phyloP scores from a whole-genome alignment of 2,113 vertebrate genomes.

The Caloenas nicobarica region DNA sequence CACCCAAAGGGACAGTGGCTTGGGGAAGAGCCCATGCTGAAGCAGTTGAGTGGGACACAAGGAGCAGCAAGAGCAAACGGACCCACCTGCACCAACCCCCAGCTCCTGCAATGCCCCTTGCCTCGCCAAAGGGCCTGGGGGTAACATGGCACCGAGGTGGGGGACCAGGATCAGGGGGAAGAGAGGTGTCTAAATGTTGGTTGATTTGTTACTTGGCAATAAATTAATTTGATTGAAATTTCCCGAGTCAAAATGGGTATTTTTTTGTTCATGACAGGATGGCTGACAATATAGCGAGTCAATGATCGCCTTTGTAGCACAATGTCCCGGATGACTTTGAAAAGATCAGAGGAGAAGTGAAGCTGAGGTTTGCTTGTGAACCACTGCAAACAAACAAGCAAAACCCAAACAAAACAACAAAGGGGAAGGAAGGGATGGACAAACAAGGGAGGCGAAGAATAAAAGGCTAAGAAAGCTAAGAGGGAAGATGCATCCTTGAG shows the following conservation, averaged over 20 bases:
- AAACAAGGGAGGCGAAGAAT: not conserved
- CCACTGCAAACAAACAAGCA: not conserved
- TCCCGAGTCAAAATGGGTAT: not conserved
- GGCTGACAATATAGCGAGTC: not conserved
- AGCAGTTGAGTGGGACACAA: not conserved
- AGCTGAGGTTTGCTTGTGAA: not conserved
- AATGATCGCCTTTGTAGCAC: not conserved
- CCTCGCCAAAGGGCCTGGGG: not conserved
- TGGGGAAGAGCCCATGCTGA: not conserved
- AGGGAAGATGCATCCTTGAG: not conserved
- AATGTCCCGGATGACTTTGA: not conserved
- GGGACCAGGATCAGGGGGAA: not conserved
- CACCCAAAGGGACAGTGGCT: not conserved
- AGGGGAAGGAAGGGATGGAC: not conserved
- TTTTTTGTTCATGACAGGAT: not conserved
- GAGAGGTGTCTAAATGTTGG: not conserved
- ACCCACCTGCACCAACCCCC: rapidly evolving
- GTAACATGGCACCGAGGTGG: not conserved
- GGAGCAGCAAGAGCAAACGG: not conserved
- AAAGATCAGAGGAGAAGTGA: not conserved
- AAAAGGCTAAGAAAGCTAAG: not conserved
- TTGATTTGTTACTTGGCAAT: not conserved
- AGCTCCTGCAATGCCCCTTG: not conserved
- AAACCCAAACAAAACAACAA: not conserved
- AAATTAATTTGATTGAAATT: not conserved